Evolutionary conservation across 2,113 vertebrate species (phyloP).

Genomic region (Clarias batrachus): DNA sequence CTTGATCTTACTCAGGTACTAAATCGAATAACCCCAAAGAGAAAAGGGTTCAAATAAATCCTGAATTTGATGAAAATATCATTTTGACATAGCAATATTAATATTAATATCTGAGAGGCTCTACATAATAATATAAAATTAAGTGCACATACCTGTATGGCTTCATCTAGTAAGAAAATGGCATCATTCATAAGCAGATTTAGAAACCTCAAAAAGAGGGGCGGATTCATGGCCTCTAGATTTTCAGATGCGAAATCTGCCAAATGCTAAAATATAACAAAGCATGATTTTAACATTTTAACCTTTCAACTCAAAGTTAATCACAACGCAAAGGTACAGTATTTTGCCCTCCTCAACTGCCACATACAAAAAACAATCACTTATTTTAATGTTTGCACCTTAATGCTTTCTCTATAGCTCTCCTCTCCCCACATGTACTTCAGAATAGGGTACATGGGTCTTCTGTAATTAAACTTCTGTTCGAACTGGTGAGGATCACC

Average conservation of each 20-base stretch:
- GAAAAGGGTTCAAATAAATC: neutral
- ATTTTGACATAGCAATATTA: neutral
- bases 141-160: constrained; percentile 86
- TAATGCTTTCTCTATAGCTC: constrained; percentile 87
- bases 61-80: too few species aligned
- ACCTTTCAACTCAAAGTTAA: neutral
- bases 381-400: constrained; percentile 69
- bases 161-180: constrained; percentile 95
- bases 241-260: constrained; percentile 93
- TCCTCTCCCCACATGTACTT: constrained; percentile 94
- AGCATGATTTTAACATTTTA: neutral
- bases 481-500: constrained; percentile 99
- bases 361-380: neutral
- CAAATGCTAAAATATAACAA: constrained; percentile 73
- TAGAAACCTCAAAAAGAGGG: constrained; percentile 92
- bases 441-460: constrained; percentile 98
- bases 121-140: neutral
- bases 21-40: constrained; percentile 4
- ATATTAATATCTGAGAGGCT: neutral
- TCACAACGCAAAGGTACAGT: neutral
- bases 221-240: constrained; percentile 94
- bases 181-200: constrained; percentile 98
- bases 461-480: constrained; percentile 98
- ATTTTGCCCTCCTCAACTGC: neutral
- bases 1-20: constrained; percentile 99